phyloP scores from a whole-genome alignment of 2,113 vertebrate genomes.

The Alethe diademata region DNA sequence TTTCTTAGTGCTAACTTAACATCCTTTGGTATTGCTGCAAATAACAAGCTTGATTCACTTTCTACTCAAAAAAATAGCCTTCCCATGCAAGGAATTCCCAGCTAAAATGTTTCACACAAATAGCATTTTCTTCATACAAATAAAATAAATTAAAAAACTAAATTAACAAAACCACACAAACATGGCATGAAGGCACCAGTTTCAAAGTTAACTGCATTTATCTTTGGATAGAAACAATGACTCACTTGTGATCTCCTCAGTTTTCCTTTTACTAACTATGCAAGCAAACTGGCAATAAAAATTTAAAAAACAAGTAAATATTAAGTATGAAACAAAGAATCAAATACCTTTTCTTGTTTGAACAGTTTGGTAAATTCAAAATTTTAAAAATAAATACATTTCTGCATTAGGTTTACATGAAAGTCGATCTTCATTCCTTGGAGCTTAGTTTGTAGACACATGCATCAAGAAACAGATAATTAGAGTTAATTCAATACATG shows the following conservation, averaged over 20 bases:
- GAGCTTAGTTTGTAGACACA: not conserved
- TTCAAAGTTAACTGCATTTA: not conserved
- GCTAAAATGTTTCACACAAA: not conserved
- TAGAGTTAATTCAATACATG: not conserved
- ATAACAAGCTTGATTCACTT: conserved; percentile 34
- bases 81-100: not conserved
- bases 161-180: not conserved
- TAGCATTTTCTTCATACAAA: not conserved
- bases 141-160: not conserved
- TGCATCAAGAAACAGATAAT: not conserved
- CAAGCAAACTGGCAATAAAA: not conserved
- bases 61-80: not conserved
- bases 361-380: not conserved
- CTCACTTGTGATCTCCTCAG: not conserved
- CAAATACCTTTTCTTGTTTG: not conserved
- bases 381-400: not conserved
- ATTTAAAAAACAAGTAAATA: not conserved
- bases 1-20: not conserved
- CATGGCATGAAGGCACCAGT: not conserved
- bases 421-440: not conserved
- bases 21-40: not conserved
- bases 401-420: not conserved
- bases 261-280: not conserved
- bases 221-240: not conserved
- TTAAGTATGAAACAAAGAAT: not conserved